phyloP scores from a whole-genome alignment of 2,888 invertebrate species.

The Synanthedon formicaeformis region DNA sequence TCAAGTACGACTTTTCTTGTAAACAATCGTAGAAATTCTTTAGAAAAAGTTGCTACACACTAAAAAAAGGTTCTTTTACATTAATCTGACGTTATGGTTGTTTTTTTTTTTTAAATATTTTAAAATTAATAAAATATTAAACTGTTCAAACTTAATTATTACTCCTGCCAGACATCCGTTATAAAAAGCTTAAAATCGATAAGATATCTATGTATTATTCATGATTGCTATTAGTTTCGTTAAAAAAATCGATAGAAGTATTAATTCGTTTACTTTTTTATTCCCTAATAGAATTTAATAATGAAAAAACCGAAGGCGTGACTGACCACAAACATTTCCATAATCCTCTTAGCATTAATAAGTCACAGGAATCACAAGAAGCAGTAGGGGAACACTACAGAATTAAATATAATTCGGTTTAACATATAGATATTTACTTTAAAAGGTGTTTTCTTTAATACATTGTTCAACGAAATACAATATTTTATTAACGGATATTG shows the following conservation, averaged over 20 bases:
- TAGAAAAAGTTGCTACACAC: no score
- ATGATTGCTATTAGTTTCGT: slow-evolving; percentile 11
- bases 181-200: neutral
- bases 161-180: neutral
- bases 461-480: no score
- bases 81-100: no score
- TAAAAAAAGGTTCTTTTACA: no score
- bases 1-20: no score
- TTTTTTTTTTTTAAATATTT: no score
- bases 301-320: slow-evolving; percentile 34
- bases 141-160: no score
- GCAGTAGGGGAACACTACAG: neutral
- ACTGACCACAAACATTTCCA: slow-evolving; percentile 39
- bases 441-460: no score
- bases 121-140: no score
- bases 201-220: neutral
- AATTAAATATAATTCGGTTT: neutral
- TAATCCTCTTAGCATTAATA: slow-evolving; percentile 49
- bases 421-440: neutral
- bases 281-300: slow-evolving; percentile 19
- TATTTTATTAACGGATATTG: no score
- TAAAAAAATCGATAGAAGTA: neutral
- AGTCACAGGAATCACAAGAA: no score
- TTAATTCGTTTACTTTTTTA: neutral
- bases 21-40: no score